phyloP scores from a whole-genome alignment of 2,888 invertebrate species.

The Cantharis rufa region DNA sequence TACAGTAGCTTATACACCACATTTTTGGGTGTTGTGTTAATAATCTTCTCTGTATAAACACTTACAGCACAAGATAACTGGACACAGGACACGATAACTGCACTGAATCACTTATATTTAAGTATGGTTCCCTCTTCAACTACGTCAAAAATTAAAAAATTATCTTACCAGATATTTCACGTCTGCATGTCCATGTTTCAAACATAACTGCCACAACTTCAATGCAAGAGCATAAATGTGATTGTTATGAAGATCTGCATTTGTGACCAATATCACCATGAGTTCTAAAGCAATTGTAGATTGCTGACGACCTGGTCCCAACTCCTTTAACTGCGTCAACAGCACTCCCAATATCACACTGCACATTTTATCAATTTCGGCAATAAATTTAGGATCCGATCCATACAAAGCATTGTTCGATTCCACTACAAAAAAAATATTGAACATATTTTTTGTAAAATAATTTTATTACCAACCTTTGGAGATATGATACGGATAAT shows the following conservation, averaged over 20 bases:
- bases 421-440: slow-evolving; percentile 65
- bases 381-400: slow-evolving; percentile 82
- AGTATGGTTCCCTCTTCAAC: too few species aligned
- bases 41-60: too few species aligned
- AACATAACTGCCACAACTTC: slow-evolving; percentile 82
- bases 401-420: slow-evolving; percentile 94
- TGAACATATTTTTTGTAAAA: not conserved
- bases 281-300: slow-evolving; percentile 75
- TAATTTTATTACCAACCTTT: slow-evolving; percentile 70
- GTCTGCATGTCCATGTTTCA: slow-evolving; percentile 61
- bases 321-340: slow-evolving; percentile 67
- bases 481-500: slow-evolving; percentile 84
- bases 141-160: not conserved
- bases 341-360: slow-evolving; percentile 78
- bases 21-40: too few species aligned
- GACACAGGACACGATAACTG: too few species aligned
- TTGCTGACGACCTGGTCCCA: slow-evolving; percentile 67
- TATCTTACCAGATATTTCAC: slow-evolving; percentile 49
- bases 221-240: slow-evolving; percentile 70
- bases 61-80: too few species aligned
- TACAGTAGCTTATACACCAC: too few species aligned
- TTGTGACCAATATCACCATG: slow-evolving; percentile 68
- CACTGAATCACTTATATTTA: too few species aligned
- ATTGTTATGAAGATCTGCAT: slow-evolving; percentile 66
- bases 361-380: slow-evolving; percentile 77